phyloP scores from a whole-genome alignment of 2,797 vertebrate genomes.

The Xiphophorus birchmanni region DNA sequence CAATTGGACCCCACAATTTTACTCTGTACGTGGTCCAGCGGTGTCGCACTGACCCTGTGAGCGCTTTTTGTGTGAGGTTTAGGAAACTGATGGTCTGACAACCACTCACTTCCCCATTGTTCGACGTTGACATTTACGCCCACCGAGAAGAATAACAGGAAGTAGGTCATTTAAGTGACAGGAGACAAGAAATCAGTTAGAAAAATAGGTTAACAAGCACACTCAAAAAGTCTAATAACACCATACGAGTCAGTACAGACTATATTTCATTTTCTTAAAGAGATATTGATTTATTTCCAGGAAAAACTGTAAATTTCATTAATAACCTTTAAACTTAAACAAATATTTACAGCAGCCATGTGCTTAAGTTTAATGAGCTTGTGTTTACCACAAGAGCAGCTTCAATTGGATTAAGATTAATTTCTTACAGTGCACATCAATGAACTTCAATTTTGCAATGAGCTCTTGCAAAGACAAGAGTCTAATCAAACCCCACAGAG shows the following conservation, averaged over 20 bases:
- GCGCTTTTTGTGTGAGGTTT: too few species aligned
- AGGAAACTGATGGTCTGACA: too few species aligned
- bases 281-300: not conserved
- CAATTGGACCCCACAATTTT: too few species aligned
- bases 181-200: not conserved
- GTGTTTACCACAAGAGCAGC: not conserved
- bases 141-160: not conserved
- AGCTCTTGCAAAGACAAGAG: slow-evolving; percentile 12
- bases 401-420: slow-evolving; percentile 22
- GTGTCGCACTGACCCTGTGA: too few species aligned
- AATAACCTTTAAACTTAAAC: slow-evolving; percentile 13
- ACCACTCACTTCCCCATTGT: too few species aligned
- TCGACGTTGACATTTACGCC: too few species aligned
- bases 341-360: slow-evolving; percentile 6
- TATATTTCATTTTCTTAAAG: not conserved
- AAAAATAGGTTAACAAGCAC: not conserved
- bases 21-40: too few species aligned
- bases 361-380: not conserved
- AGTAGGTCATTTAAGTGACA: not conserved
- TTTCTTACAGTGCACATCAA: slow-evolving; percentile 4
- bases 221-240: not conserved
- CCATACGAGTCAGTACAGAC: not conserved
- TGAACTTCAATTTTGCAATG: slow-evolving; percentile 11
- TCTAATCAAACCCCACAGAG: slow-evolving; percentile 18
- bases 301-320: slow-evolving; percentile 4